Conservation (phyloP, 2,113 vertebrate genomes). For the Tonatia bakeri region DNA sequence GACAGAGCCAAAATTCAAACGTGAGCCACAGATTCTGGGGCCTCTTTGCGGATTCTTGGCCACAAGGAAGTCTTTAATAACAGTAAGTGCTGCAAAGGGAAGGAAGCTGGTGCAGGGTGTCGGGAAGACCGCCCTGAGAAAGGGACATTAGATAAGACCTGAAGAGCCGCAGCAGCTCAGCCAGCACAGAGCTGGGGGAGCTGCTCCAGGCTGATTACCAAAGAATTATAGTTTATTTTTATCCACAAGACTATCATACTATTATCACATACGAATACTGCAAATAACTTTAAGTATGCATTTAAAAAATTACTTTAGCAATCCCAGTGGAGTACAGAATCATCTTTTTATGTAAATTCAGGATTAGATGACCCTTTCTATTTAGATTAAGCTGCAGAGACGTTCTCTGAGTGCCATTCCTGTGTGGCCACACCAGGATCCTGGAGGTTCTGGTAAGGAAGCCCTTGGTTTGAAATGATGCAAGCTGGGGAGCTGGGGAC, state of each 20-base stretch:
- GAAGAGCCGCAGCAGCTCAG: not conserved
- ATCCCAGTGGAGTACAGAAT: not conserved
- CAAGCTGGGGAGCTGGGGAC: accelerated
- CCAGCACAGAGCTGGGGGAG: not conserved
- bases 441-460: not conserved
- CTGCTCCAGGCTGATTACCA: not conserved
- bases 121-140: not conserved
- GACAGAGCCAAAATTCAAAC: not conserved
- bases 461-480: not conserved
- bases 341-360: slow-evolving; percentile 35
- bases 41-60: not conserved
- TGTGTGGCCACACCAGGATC: not conserved
- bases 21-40: not conserved
- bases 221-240: not conserved
- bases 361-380: not conserved
- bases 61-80: not conserved
- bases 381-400: not conserved
- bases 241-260: not conserved
- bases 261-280: not conserved
- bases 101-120: not conserved
- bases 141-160: not conserved
- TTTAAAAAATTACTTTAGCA: slow-evolving; percentile 17
- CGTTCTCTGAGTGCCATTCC: not conserved
- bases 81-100: not conserved
- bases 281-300: not conserved